These are phyloP conservation scores for Podiceps cristatus DNA, from an alignment of 2,113 vertebrate species.

Conservation along the genomic window DNA sequence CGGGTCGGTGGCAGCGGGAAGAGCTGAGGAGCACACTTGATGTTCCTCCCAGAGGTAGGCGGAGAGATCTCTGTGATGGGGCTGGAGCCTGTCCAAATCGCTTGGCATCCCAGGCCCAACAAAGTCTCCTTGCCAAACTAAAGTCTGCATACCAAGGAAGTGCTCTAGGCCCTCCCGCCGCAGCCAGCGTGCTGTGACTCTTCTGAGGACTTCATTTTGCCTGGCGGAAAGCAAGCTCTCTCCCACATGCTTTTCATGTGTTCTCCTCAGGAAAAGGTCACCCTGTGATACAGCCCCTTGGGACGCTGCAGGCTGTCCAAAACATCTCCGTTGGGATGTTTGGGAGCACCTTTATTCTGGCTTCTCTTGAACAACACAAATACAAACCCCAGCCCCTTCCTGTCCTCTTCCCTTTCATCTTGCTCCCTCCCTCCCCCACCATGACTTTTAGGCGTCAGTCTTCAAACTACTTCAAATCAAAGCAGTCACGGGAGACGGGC, in stretches of 20 bases:
- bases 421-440: not conserved
- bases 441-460: not conserved
- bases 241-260: not conserved
- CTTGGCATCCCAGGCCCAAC: not conserved
- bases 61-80: not conserved
- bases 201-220: not conserved
- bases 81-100: not conserved
- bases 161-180: not conserved
- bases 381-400: not conserved
- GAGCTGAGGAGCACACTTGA: not conserved
- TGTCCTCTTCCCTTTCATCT: slow-evolving; percentile 12
- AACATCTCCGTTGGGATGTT: not conserved
- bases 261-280: not conserved
- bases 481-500: fast-evolving
- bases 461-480: not conserved
- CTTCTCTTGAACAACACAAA: not conserved
- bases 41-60: not conserved
- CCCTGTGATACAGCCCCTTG: not conserved
- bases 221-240: not conserved
- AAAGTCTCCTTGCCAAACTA: not conserved
- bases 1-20: not conserved
- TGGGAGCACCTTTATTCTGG: not conserved
- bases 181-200: not conserved
- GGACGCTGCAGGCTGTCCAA: not conserved
- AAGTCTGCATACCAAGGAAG: slow-evolving; percentile 21